These are phyloP conservation scores for Chionoecetes opilio DNA, from an alignment of 1,140 invertebrate genomes.

Conservation along the genomic window DNA sequence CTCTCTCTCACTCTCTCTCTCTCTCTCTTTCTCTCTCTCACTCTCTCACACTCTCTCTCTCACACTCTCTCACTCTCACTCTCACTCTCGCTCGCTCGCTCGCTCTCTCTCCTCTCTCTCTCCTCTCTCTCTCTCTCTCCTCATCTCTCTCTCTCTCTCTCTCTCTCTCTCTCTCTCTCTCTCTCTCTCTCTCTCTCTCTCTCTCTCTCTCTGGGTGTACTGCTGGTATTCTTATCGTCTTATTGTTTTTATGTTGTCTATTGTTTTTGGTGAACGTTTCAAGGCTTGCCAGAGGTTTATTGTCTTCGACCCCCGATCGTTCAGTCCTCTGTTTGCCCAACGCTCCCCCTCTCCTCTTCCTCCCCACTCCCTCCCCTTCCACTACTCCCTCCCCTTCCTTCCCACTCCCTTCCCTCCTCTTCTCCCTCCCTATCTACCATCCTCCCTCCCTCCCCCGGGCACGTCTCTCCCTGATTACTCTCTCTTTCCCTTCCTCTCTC, in stretches of 20 bases:
- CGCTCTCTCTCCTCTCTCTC: too few species aligned
- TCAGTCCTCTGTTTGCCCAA: slow-evolving; percentile 2
- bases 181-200: slow-evolving; percentile 46
- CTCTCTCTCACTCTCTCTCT: not conserved
- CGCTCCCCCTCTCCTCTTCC: slow-evolving; percentile 1
- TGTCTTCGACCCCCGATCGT: not conserved
- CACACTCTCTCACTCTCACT: not conserved
- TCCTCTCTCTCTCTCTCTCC: not conserved
- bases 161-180: not conserved
- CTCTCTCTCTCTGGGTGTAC: not conserved
- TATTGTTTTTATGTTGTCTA: not conserved
- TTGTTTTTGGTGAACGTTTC: not conserved
- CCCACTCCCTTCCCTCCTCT: not conserved
- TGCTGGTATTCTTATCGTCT: slow-evolving; percentile 23
- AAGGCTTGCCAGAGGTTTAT: not conserved
- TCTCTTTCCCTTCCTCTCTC: slow-evolving; percentile 33
- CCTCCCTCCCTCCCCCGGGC: not conserved
- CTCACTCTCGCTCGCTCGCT: too few species aligned
- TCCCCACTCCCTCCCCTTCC: not conserved
- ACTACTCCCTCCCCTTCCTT: not conserved
- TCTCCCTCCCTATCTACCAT: not conserved
- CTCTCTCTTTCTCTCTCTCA: not conserved
- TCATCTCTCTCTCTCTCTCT: not conserved
- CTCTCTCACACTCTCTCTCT: not conserved
- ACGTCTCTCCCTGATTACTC: slow-evolving; percentile 32